Base-by-base conservation (phyloP, 2,113 vertebrate genomes). In the Rhinolophus sinicus region DNA sequence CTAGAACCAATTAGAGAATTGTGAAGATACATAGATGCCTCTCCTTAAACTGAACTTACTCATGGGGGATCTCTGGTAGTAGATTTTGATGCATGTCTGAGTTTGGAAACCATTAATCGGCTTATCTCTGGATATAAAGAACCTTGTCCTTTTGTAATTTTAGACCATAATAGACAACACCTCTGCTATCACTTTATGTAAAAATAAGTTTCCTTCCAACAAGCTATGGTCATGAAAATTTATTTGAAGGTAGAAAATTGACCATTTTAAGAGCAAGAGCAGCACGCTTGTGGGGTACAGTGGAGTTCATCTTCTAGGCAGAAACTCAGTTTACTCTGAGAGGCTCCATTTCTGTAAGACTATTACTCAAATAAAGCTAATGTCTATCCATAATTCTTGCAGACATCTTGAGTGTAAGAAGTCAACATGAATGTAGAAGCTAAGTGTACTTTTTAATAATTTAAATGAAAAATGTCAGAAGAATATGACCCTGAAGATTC, bases 371-470 rank as follows among this genome's bases (percentile, higher is more conserved):
- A 73, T 3, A 73, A 24, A 92, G 72, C 30, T 26, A 83, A 82
- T 12, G 18, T n/a, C 35, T 73, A 64, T 12, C 7, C 40, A n/a
- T 76, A 12, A 75, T 44, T 94, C 73, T 94, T 80, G 38, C 28
- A 47, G 44, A 88, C 96, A 81, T 35, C n/a, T 58, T 90, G 15
- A 69, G 50, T 44, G 50, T 6, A 90, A 90, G 33, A 84, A 35
- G 33, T 70, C 70, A 82, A 70, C 77, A 77, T 77, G 38, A 70
- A 95, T 60, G 19, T 10, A 82, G 80, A 93, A 62, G 44, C 21
- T 91, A 93, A 85, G 26, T n/a, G 44, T 82, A 76, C 6, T n/a
- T 3, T 52, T 95, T 88, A 95, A 85, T 81, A 76, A 88, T 81
- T 92, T 78, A 85, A 90, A 91, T 30, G 16, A 88, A 80, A 95